Evolutionary conservation across 2,888 invertebrate species (phyloP), one percentile per base, ranked within the genome.

Genomic region (Trachelus troglodyta): DNA sequence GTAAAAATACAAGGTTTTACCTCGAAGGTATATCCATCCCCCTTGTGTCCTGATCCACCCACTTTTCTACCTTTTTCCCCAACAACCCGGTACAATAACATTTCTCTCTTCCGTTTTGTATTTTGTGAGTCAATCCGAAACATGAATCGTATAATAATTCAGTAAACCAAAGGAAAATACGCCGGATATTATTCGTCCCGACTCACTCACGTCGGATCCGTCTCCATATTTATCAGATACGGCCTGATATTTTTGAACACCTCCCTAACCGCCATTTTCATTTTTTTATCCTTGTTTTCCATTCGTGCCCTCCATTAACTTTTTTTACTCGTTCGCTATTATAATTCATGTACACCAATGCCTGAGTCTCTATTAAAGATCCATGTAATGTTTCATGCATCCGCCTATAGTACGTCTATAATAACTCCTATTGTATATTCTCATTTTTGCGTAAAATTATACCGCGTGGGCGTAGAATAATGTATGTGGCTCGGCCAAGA

Each of bases 81-180:
- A 40, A 40, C 15, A 40, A 85, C 85, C 82, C 79, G 83, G 84
- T 89, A 90, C 89, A 91, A 91, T 90, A 91, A 91, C 89, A 90
- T 90, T 88, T 87, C 88, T 89, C 88, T 86, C 85, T 89, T 88
- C 89, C 90, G 88, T 90, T 90, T 90, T 89, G 88, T 90, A 87
- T 89, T 91, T 91, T 91, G 91, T 91, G 87, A 91, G 91, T 91
- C 91, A 91, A 91, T 91, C 87, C 88, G 88, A 91, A 91, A 91
- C 91, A 91, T 91, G 91, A 91, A 91, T 90, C 89, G 90, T 90
- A 90, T 89, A 90, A 91, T 91, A 91, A 91, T 91, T 91, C 90
- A 90, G 86, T 86, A 84, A 83, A 86, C 87, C 87, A 87, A 89
- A 90, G 88, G 88, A 90, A 90, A 91, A 90, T 88, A 91, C 87